These are phyloP conservation scores for Pogonus chalceus DNA, from an alignment of 1,140 invertebrate genomes.

Conservation along the genomic window DNA sequence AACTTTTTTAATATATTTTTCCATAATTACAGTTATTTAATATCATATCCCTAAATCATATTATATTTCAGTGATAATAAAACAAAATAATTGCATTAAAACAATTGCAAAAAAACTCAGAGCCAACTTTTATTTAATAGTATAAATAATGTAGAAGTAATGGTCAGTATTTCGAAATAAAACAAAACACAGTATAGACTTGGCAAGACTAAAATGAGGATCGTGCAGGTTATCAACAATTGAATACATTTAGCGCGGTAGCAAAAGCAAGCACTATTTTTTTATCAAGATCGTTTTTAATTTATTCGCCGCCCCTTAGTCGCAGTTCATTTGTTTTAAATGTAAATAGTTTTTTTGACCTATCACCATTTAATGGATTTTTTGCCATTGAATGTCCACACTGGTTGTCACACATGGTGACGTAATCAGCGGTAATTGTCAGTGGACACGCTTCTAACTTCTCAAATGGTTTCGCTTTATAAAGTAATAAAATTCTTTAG, in stretches of 20 bases:
- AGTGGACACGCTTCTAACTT: neutral
- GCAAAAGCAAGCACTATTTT: neutral
- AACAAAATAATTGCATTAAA: too few species aligned
- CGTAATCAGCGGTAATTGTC: neutral
- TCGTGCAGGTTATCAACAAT: neutral
- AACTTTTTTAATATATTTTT: too few species aligned
- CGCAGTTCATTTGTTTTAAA: slow-evolving; percentile 8
- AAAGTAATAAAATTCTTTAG: neutral
- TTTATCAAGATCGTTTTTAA: slow-evolving; percentile 1
- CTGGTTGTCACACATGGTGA: neutral
- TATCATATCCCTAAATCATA: too few species aligned
- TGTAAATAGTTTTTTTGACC: slow-evolving; percentile 6
- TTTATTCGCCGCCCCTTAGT: slow-evolving; percentile 1
- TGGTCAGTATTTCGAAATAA: too few species aligned
- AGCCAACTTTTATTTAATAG: too few species aligned
- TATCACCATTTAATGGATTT: neutral
- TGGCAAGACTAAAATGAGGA: too few species aligned
- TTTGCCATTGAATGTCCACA: neutral
- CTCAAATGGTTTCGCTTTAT: neutral
- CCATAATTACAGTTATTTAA: too few species aligned
- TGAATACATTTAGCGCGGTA: neutral
- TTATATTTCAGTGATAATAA: too few species aligned
- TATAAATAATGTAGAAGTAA: too few species aligned
- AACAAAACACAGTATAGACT: too few species aligned
- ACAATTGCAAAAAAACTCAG: too few species aligned